Conservation (phyloP, 2,113 vertebrate species). For the Pygoscelis antarcticus region DNA sequence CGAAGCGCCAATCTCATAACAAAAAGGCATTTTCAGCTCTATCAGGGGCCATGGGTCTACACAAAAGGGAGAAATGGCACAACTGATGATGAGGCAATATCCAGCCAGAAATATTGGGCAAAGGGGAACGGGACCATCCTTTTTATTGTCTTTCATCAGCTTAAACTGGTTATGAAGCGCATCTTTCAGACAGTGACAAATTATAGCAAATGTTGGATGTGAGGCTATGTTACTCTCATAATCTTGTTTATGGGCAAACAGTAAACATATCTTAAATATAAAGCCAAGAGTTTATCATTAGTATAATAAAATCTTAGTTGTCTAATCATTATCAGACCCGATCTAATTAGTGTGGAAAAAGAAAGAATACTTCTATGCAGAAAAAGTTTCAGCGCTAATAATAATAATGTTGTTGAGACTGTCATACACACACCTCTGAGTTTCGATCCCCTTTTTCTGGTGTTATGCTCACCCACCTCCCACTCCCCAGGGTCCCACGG, state of each 20-base stretch:
- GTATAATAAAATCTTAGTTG: background rate
- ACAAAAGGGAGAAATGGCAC: background rate
- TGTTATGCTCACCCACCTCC: background rate
- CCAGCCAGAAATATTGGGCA: rapidly evolving
- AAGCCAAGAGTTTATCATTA: background rate
- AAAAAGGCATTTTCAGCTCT: background rate
- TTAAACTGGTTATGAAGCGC: background rate
- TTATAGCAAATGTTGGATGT: background rate
- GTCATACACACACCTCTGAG: rapidly evolving
- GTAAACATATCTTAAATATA: background rate
- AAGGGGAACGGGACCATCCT: background rate
- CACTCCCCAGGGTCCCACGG: rapidly evolving
- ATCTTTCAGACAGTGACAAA: background rate
- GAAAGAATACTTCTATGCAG: background rate
- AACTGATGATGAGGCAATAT: background rate
- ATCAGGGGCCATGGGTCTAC: background rate
- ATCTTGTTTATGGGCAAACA: background rate
- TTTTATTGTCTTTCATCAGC: background rate
- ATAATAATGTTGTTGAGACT: background rate
- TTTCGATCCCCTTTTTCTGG: background rate
- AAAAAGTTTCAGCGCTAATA: background rate
- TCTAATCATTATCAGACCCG: background rate
- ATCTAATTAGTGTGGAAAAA: background rate
- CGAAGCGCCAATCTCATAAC: background rate
- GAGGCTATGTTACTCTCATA: background rate